phyloP scores from a whole-genome alignment of 2,113 vertebrate genomes.

The Lutjanus erythropterus region DNA sequence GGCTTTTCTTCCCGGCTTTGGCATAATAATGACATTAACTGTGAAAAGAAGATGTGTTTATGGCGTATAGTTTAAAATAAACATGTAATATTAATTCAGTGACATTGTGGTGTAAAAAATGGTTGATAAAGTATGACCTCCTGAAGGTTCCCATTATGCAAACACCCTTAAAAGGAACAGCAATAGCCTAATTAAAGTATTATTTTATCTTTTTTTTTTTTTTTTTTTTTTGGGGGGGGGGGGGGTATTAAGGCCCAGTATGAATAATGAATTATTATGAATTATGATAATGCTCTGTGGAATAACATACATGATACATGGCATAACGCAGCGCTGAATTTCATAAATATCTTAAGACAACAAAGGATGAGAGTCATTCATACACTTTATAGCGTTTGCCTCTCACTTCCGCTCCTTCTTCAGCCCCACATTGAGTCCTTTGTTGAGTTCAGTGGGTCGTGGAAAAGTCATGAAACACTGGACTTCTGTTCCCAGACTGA shows the following conservation, averaged over 20 bases:
- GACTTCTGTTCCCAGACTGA: conserved; percentile 70
- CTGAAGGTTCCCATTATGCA: not conserved
- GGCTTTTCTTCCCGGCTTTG: conserved; percentile 44
- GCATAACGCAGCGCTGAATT: not conserved
- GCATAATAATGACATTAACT: conserved; percentile 52
- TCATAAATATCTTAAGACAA: conserved; percentile 7
- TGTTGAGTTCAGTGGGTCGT: conserved; percentile 66
- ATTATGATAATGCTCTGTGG: not conserved
- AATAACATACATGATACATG: not conserved
- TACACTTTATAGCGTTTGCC: not conserved
- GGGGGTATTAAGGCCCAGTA: not conserved
- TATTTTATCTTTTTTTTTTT: too few species aligned
- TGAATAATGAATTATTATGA: too few species aligned
- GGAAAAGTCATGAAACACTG: conserved; percentile 70
- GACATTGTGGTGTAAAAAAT: not conserved
- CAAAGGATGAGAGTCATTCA: conserved; percentile 9
- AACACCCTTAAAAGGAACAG: not conserved
- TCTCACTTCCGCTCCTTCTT: conserved; percentile 11
- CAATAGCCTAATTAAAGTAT: not conserved
- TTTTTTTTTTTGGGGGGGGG: too few species aligned
- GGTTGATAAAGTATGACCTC: not conserved
- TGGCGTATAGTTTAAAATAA: not conserved
- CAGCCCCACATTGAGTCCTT: conserved; percentile 53
- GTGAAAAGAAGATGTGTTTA: conserved; percentile 13
- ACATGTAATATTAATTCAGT: conserved; percentile 4